Evolutionary conservation across 2,888 invertebrate species (phyloP), one percentile per base, ranked within the genome.

Genomic region (Eubasilissa splendida): DNA sequence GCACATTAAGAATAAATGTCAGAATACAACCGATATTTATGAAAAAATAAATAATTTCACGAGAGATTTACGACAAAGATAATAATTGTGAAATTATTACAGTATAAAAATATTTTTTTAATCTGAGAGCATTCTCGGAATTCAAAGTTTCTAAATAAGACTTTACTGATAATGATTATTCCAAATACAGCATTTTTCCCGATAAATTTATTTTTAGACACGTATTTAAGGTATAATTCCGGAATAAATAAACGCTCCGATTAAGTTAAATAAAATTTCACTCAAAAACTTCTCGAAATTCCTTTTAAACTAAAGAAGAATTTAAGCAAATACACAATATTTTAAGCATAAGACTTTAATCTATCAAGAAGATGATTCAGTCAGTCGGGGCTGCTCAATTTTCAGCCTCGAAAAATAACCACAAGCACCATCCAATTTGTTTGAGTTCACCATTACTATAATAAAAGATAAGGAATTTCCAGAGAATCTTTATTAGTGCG

Each of bases 401-500:
- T 22, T 14, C 53, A 77, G 53, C 65, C 58, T 58, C 11, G 8
- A 58, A 50, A 33, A 77, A 68, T 59, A 77, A 31, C 42, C 68
- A 65, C 75, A 70, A 65, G 80, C 77, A 77, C 80, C 80, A 75
- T 31, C 60, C 71, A 63, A 80, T 63, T n/a, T 58, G 74, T 73
- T 59, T 65, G 53, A 70, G 59, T 77, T 59, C 12, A 59, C 70
- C 22, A n/a, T n/a, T 12, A 54, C 14, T 73, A 59, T 74, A 22
- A 59, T 33, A 59, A n/a, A 9, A 76, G 54, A 76, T 22, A 58
- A 79, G 73, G 60, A 82, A 76, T 79, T 77, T 66, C 22, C 53
- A 74, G 70, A 80, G 75, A 63, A 77, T 71, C 33, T 14, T 77
- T 60, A 77, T 77, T 71, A 80, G 53, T 53, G 79, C 73, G 42